A percentile compares a stretch with the other conserved stretches of the same genome.
Evolutionary conservation across 1,140 invertebrate species (phyloP).

Genomic region (Drosophila kikkawai): DNA sequence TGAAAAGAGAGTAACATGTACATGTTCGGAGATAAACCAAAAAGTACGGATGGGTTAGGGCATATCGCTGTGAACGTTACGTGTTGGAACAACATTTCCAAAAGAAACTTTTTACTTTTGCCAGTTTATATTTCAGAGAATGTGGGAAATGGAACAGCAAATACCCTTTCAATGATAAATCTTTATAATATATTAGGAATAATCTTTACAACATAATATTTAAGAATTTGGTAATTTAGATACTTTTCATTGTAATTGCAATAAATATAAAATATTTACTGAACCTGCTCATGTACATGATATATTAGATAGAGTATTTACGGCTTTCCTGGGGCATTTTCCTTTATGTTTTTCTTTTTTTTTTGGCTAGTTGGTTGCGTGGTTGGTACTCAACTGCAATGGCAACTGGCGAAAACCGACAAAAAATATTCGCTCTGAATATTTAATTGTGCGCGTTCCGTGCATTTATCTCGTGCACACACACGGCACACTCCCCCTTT

Average conservation of each 20-base stretch:
- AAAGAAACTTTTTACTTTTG: constrained; percentile 52
- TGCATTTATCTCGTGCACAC: constrained; percentile 59
- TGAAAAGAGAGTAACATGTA: not conserved
- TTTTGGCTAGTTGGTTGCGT: constrained; percentile 40
- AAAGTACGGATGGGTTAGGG: constrained; percentile 18
- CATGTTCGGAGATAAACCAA: constrained; percentile 6
- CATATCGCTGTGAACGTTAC: constrained; percentile 16
- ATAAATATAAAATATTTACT: not conserved
- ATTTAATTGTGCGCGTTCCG: constrained; percentile 76
- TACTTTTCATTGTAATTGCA: too few species aligned
- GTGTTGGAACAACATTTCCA: constrained; percentile 33
- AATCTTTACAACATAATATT: not conserved
- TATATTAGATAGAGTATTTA: constrained; percentile 6
- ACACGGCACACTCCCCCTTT: constrained; percentile 1
- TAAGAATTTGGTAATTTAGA: not conserved
- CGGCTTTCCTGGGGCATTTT: not conserved
- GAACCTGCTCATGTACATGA: not conserved
- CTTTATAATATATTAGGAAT: too few species aligned
- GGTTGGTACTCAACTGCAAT: constrained; percentile 42
- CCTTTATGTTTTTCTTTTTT: constrained; percentile 13
- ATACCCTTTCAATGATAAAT: constrained; percentile 1
- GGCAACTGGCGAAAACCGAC: constrained; percentile 41
- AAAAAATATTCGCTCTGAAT: constrained; percentile 78
- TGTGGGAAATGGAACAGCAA: not conserved
- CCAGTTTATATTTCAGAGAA: constrained; percentile 26